These are phyloP conservation scores for Simalia tracyae DNA, from an alignment of 2,797 vertebrate genomes.

Conservation along the genomic window DNA sequence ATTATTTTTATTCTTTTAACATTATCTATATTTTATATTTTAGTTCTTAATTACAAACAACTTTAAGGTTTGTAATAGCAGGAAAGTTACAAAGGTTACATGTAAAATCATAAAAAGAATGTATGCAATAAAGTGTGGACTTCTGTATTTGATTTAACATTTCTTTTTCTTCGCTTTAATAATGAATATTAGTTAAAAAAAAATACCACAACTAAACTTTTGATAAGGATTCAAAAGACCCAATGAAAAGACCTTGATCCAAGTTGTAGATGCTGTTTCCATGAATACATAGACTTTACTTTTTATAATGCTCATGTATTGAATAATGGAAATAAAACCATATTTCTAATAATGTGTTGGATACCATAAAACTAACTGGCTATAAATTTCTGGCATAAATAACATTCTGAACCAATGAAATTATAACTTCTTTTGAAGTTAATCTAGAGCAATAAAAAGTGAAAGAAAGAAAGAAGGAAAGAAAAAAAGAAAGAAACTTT, in stretches of 20 bases:
- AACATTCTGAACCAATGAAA: slow-evolving; percentile 40
- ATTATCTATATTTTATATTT: neutral
- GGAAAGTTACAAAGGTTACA: neutral
- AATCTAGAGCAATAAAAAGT: slow-evolving; percentile 22
- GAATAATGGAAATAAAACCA: slow-evolving; percentile 29
- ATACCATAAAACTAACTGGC: slow-evolving; percentile 37
- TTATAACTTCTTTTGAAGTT: slow-evolving; percentile 18
- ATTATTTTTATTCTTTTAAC: neutral
- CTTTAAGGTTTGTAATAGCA: neutral
- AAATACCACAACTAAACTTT: neutral
- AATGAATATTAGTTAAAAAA: neutral
- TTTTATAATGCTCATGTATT: slow-evolving; percentile 24
- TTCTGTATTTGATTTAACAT: neutral
- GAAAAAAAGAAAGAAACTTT: slow-evolving; percentile 25
- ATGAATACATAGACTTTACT: slow-evolving; percentile 25
- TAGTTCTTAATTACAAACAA: neutral
- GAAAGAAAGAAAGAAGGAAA: slow-evolving; percentile 9
- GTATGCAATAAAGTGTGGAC: neutral
- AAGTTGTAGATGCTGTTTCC: slow-evolving; percentile 15
- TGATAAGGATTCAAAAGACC: too few relatives aligned
- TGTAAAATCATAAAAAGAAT: neutral
- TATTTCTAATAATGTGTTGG: slow-evolving; percentile 28
- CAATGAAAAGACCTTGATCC: slow-evolving; percentile 24
- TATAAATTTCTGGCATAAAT: slow-evolving; percentile 29
- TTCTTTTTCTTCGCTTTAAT: neutral